These are phyloP conservation scores for Andrena bicolor DNA, from an alignment of 2,888 invertebrate genomes.

Conservation along the genomic window DNA sequence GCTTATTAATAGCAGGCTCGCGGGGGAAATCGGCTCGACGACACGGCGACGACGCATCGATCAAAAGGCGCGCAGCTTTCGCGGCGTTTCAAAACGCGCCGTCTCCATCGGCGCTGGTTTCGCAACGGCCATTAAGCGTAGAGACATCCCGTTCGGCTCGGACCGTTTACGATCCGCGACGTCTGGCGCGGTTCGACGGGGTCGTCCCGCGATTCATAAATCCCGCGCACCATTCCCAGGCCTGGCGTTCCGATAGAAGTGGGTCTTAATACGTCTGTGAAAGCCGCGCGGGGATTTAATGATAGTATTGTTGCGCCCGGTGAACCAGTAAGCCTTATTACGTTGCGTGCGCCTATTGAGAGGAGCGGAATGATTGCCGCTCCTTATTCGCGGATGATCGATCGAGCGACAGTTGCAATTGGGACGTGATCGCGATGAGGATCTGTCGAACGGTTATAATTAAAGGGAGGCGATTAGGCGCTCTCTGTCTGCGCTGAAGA, in stretches of 20 bases:
- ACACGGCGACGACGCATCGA: slow-evolving; percentile 39
- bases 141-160: slow-evolving; percentile 16
- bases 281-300: slow-evolving; percentile 4
- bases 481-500: neutral
- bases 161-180: slow-evolving; percentile 15
- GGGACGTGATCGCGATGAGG: neutral
- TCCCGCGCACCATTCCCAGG: slow-evolving; percentile 18
- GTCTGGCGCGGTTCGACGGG: neutral
- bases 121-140: slow-evolving; percentile 49
- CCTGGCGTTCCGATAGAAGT: neutral
- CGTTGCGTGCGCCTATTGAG: slow-evolving; percentile 9
- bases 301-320: slow-evolving; percentile 7
- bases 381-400: slow-evolving; percentile 6
- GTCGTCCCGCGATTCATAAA: slow-evolving; percentile 9
- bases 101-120: slow-evolving; percentile 33
- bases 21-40: slow-evolving; percentile 26
- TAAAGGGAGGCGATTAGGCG: slow-evolving; percentile 3
- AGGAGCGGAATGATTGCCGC: slow-evolving; percentile 14
- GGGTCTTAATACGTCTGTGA: slow-evolving; percentile 1
- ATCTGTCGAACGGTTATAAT: slow-evolving; percentile 10
- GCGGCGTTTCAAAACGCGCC: slow-evolving; percentile 59
- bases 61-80: slow-evolving; percentile 48
- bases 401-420: slow-evolving; percentile 2
- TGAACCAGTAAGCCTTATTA: slow-evolving; percentile 13
- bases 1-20: slow-evolving; percentile 78